A percentile compares a stretch with the other conserved stretches of the same genome.
These are phyloP conservation scores for Athene noctua DNA, from an alignment of 2,113 vertebrate genomes.

Conservation along the genomic window DNA sequence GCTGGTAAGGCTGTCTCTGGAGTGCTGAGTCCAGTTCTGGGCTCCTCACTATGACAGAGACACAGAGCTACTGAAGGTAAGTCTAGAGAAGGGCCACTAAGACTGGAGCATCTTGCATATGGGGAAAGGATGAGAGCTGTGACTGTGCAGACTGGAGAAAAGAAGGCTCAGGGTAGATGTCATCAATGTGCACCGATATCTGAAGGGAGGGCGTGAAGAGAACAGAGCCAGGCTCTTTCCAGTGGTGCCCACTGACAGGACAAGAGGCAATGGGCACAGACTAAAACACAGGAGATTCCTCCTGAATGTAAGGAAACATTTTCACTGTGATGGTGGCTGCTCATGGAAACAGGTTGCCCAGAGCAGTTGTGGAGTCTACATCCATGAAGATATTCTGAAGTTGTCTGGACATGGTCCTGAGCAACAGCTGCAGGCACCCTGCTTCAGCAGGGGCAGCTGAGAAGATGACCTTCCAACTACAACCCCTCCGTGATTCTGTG, in stretches of 20 bases:
- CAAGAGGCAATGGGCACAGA: neutral
- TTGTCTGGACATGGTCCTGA: neutral
- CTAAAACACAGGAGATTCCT: neutral
- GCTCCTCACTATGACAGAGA: neutral
- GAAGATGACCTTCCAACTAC: neutral
- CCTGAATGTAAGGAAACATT: neutral
- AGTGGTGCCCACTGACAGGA: neutral
- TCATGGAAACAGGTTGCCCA: fast-evolving
- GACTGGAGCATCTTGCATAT: neutral
- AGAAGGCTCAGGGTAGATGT: neutral
- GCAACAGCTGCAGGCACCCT: neutral
- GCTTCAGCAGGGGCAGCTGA: neutral
- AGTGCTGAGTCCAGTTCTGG: neutral
- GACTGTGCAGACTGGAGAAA: neutral
- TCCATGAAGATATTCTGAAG: neutral
- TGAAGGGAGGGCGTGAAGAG: neutral
- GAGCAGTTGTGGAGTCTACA: neutral
- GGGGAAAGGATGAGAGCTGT: neutral
- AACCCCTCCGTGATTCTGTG: neutral
- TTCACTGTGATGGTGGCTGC: fast-evolving
- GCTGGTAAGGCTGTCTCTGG: neutral
- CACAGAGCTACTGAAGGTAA: neutral
- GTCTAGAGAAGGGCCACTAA: neutral
- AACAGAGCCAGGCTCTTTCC: neutral
- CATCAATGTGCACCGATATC: neutral